Conservation (phyloP, 2,113 vertebrate genomes). For the Ia io region DNA sequence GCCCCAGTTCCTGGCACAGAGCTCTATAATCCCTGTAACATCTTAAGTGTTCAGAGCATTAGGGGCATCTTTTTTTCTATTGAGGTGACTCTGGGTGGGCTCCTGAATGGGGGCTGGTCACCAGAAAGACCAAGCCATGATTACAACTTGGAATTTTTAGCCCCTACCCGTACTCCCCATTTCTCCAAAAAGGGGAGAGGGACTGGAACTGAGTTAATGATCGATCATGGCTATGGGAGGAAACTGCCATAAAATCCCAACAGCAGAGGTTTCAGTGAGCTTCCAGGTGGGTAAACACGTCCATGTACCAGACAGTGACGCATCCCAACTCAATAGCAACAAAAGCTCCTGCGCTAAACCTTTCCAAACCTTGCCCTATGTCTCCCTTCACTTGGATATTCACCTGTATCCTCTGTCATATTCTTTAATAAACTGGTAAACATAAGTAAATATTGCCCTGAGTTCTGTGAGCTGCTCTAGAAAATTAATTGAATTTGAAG, state of each 20-base stretch:
- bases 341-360: rapidly evolving
- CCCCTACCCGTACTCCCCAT: rapidly evolving
- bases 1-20: not conserved
- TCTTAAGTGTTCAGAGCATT: not conserved
- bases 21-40: not conserved
- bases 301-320: rapidly evolving
- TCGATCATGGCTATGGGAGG: not conserved
- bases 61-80: not conserved
- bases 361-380: not conserved
- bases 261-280: not conserved
- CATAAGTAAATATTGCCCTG: not conserved
- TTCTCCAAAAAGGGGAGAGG: not conserved
- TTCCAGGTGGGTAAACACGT: not conserved
- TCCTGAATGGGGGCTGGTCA: not conserved
- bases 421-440: not conserved
- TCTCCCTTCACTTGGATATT: not conserved
- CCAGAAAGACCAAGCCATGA: not conserved
- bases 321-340: not conserved
- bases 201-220: not conserved
- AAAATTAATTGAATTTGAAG: not conserved
- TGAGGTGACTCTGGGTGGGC: too few species aligned
- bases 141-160: not conserved
- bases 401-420: not conserved
- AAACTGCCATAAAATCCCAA: not conserved
- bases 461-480: not conserved